These are phyloP conservation scores for Parus major DNA, from an alignment of 2,113 vertebrate genomes.

Conservation along the genomic window DNA sequence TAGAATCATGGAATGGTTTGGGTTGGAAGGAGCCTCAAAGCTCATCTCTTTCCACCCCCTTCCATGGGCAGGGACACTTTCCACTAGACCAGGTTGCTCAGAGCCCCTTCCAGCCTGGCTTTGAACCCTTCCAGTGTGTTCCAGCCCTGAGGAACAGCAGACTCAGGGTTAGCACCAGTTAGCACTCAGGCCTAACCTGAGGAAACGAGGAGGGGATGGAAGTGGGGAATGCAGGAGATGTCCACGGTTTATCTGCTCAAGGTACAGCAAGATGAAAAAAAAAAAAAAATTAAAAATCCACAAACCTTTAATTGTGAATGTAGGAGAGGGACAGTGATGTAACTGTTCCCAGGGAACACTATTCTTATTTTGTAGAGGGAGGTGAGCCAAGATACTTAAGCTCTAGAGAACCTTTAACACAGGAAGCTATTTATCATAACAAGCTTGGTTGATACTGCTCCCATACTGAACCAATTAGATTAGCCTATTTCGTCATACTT, in stretches of 20 bases:
- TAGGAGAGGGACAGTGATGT: slow-evolving; percentile 74
- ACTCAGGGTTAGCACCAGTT: not conserved
- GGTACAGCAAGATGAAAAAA: slow-evolving; percentile 50
- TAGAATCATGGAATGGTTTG: not conserved
- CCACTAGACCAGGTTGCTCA: not conserved
- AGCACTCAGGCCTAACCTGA: not conserved
- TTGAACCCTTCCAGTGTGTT: not conserved
- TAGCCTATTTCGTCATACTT: slow-evolving; percentile 88
- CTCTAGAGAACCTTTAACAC: slow-evolving; percentile 87
- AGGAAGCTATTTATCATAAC: slow-evolving; percentile 93
- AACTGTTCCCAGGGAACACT: slow-evolving; percentile 79
- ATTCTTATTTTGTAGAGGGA: slow-evolving; percentile 76
- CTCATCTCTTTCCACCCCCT: not conserved
- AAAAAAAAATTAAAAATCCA: not conserved
- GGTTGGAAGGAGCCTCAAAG: not conserved
- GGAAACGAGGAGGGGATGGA: not conserved
- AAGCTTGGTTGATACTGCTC: slow-evolving; percentile 86
- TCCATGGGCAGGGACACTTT: not conserved
- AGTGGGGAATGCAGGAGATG: not conserved
- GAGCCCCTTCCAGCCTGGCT: not conserved
- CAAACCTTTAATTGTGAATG: slow-evolving; percentile 66
- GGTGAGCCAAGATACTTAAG: slow-evolving; percentile 84
- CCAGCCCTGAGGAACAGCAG: not conserved
- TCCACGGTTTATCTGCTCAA: slow-evolving; percentile 29
- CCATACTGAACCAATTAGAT: slow-evolving; percentile 93